Evolutionary conservation across 1,140 invertebrate genomes (phyloP).

Genomic region (Drosophila guanche): DNA sequence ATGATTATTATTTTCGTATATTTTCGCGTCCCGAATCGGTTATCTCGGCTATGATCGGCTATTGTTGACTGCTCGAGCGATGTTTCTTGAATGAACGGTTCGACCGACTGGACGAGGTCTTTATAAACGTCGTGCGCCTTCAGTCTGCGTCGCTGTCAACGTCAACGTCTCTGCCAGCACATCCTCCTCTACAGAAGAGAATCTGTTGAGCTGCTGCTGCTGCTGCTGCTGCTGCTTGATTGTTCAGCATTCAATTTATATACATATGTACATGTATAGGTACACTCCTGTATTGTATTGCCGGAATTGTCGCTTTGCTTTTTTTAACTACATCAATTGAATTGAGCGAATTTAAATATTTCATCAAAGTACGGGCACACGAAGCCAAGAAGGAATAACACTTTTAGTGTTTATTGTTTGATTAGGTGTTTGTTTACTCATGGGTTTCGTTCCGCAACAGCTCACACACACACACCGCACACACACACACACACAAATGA

Average conservation of each 20-base stretch:
- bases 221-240: slow-evolving; percentile 35
- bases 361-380: slow-evolving; percentile 3
- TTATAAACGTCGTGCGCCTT: slow-evolving; percentile 46
- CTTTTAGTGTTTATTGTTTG: slow-evolving; percentile 4
- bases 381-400: slow-evolving; percentile 8
- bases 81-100: slow-evolving; percentile 54
- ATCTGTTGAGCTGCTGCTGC: slow-evolving; percentile 8
- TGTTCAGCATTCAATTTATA: slow-evolving; percentile 73
- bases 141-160: slow-evolving; percentile 9
- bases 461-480: too few species aligned
- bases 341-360: slow-evolving; percentile 54
- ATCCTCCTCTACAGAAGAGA: slow-evolving; percentile 1
- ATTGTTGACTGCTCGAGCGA: slow-evolving; percentile 50
- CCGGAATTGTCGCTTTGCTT: slow-evolving; percentile 58
- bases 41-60: slow-evolving; percentile 5
- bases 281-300: slow-evolving; percentile 16
- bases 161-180: slow-evolving; percentile 15
- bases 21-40: slow-evolving; percentile 26
- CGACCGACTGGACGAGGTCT: slow-evolving; percentile 20
- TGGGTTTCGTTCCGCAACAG: background rate
- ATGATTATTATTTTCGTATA: slow-evolving; percentile 16
- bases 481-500: too few species aligned
- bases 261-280: slow-evolving; percentile 22
- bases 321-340: slow-evolving; percentile 51
- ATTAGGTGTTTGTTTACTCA: slow-evolving; percentile 4